Base-by-base conservation (phyloP, 2,888 invertebrate genomes). In the Ceriagrion tenellum region DNA sequence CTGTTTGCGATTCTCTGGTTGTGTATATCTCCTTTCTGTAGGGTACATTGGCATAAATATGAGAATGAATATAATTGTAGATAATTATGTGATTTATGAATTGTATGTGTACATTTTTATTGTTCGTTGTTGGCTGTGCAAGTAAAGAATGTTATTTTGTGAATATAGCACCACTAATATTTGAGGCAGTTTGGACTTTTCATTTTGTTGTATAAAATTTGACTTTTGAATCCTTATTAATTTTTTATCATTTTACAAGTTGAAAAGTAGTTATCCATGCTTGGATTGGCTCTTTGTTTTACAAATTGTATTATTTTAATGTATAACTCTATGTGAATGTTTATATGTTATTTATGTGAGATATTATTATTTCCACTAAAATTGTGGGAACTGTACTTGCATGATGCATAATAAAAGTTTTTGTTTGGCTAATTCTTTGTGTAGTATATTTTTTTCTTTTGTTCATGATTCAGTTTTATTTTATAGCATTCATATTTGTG, bases 381-480 rank as follows among this genome's bases (percentile, higher is more conserved):
- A 47, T 30, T 93, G 69, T 69, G 63, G 93, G 13, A 40, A 69
- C 40, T 93, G 93, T 93, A 93, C 69, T 93, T 93, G 93, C 93
- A 93, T 93, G 93, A 74, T 40, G 69, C 93, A 74, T 93, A 93
- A 93, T 93, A 93, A 93, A 93, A 69, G 93, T 69, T 74, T 63
- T 93, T 93, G 93, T 93, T 93, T 93, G 23, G 93, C 93, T 93
- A 93, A 69, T 93, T 91, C n/a, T 47, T 47, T 93, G 26, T 93
- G 47, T 93, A 74, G 69, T 69, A n/a, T 26, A 47, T 47, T 93
- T 30, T 93, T 74, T 74, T 63, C 47, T 93, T 69, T 10, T 47
- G 35, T 35, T 81, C 35, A 0, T 69, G 69, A 12, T 4, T 10
- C 12, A 12, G n/a, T 81, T 81, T 35, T 35, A 35, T 81, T 18